Evolutionary conservation across 2,888 invertebrate species (phyloP).

Genomic region (Platycheirus rosarum): DNA sequence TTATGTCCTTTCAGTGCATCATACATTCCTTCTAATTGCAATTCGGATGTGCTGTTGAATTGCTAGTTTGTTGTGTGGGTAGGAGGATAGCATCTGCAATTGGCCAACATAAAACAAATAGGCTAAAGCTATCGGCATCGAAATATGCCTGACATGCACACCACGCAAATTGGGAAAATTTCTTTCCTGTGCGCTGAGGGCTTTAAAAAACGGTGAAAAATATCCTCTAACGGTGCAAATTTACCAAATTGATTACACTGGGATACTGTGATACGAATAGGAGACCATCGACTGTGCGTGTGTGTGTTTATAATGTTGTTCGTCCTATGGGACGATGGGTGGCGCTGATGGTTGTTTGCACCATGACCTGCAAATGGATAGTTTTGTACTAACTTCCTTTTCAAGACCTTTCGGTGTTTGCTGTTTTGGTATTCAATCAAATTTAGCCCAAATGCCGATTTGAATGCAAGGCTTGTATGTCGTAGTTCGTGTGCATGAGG

Average conservation of each 20-base stretch:
- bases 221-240: conserved; percentile 42
- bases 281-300: neutral
- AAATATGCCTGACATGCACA: neutral
- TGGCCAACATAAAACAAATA: conserved; percentile 9
- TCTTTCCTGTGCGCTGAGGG: conserved; percentile 23
- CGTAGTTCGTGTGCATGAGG: neutral
- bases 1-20: conserved; percentile 58
- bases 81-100: conserved; percentile 24
- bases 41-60: conserved; percentile 39
- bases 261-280: neutral
- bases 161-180: conserved; percentile 46
- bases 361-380: neutral
- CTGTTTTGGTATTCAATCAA: conserved; percentile 57
- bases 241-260: conserved; percentile 60
- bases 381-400: conserved; percentile 18
- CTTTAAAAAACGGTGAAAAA: conserved; percentile 51
- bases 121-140: conserved; percentile 1
- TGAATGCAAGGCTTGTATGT: conserved; percentile 33
- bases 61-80: conserved; percentile 5
- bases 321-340: neutral
- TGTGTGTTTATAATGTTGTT: too few relatives aligned
- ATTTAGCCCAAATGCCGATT: conserved; percentile 48
- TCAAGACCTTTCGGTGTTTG: conserved; percentile 43
- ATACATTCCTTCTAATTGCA: conserved; percentile 61
- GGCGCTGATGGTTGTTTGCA: neutral